A percentile compares a stretch with the other conserved stretches of the same genome.
Conservation (phyloP, 2,113 vertebrate genomes). For the Triplophysa tibetana region DNA sequence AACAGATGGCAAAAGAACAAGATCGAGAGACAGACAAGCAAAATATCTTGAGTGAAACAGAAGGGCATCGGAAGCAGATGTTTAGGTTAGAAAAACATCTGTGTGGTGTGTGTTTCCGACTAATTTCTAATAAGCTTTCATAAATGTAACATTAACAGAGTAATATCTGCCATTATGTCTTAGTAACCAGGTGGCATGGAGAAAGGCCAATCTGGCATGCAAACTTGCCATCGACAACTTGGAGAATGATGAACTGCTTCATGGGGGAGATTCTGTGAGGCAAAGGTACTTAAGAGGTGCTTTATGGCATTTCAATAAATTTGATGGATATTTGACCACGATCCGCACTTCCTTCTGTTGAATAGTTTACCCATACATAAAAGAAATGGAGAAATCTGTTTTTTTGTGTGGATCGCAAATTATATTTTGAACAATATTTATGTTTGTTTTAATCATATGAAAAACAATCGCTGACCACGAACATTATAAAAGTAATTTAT, state of each 20-base stretch:
- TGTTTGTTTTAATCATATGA: too few species aligned
- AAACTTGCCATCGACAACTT: slow-evolving; percentile 88
- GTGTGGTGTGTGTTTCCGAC: not conserved
- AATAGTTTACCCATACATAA: too few species aligned
- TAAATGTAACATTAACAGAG: not conserved
- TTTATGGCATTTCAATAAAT: not conserved
- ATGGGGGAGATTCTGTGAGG: slow-evolving; percentile 72
- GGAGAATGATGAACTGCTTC: slow-evolving; percentile 87
- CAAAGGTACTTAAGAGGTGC: slow-evolving; percentile 74
- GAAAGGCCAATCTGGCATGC: slow-evolving; percentile 91
- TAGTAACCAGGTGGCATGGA: slow-evolving; percentile 94
- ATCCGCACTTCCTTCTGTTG: too few species aligned
- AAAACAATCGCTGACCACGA: too few species aligned
- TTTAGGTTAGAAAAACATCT: slow-evolving; percentile 77
- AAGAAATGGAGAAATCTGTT: too few species aligned
- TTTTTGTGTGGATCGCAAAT: not conserved
- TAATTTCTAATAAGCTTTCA: not conserved
- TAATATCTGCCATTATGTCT: not conserved
- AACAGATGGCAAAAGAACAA: slow-evolving; percentile 89
- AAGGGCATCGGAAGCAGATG: slow-evolving; percentile 89
- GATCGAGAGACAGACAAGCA: slow-evolving; percentile 87
- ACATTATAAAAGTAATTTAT: too few species aligned
- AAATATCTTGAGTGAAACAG: slow-evolving; percentile 81
- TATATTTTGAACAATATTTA: too few species aligned
- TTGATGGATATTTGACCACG: too few species aligned